Percentiles rank a stretch among this genome's conserved stretches.
Evolutionary conservation across 2,113 vertebrate species (phyloP).

Genomic region (Entelurus aequoreus): DNA sequence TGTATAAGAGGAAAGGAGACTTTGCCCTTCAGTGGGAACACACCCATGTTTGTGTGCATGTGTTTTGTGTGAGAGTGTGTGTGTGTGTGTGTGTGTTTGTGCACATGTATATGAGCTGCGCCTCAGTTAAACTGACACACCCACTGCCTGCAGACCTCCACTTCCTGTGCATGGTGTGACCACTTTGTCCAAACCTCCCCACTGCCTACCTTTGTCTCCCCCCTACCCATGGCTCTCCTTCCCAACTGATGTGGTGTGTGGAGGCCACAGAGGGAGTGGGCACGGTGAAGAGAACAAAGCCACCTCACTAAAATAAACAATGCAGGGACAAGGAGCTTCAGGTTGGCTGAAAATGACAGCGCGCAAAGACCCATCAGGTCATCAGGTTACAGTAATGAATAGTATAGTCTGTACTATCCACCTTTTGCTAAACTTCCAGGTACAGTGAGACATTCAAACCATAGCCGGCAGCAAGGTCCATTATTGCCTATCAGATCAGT

Average conservation of each 20-base stretch:
- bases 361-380: constrained; percentile 11
- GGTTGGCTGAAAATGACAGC: constrained; percentile 45
- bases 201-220: constrained; percentile 7
- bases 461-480: constrained; percentile 35
- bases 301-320: constrained; percentile 68
- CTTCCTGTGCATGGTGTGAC: constrained; percentile 72
- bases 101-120: constrained; percentile 37
- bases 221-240: constrained; percentile 36
- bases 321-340: constrained; percentile 43
- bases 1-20: constrained; percentile 68
- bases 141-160: constrained; percentile 72
- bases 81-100: constrained; percentile 14
- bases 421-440: constrained; percentile 26
- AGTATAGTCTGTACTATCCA: constrained; percentile 11
- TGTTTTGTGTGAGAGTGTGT: constrained; percentile 28
- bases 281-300: constrained; percentile 61
- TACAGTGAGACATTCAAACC: constrained; percentile 41
- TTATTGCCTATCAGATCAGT: constrained; percentile 54
- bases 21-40: constrained; percentile 70
- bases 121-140: constrained; percentile 67
- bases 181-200: constrained; percentile 64
- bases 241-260: constrained; percentile 58
- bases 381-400: constrained; percentile 25
- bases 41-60: constrained; percentile 59
- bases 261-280: constrained; percentile 51